Evolutionary conservation across 2,797 vertebrate genomes (phyloP).

Genomic region (Trichosurus vulpecula): DNA sequence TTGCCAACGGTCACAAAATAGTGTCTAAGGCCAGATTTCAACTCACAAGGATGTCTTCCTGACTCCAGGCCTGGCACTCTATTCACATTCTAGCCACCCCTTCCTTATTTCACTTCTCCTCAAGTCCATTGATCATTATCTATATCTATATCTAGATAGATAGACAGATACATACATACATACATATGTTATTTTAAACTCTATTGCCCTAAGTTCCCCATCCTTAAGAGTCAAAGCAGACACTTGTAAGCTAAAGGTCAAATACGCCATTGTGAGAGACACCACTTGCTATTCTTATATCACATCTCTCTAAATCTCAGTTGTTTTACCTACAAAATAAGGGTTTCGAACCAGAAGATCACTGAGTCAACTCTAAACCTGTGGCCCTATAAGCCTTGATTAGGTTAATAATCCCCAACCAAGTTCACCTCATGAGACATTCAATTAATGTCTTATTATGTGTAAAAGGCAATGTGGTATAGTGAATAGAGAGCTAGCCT

Average conservation of each 20-base stretch:
- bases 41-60: background rate
- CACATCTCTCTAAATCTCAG: background rate
- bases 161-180: no score
- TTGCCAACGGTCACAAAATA: background rate
- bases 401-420: background rate
- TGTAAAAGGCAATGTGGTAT: background rate
- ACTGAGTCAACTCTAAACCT: background rate
- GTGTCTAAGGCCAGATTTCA: background rate
- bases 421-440: background rate
- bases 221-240: background rate
- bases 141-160: no score
- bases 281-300: background rate
- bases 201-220: background rate
- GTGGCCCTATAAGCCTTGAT: background rate
- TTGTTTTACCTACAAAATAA: background rate
- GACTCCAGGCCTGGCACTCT: background rate
- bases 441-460: background rate
- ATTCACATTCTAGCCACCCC: background rate
- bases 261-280: background rate
- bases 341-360: background rate
- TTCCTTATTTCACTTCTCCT: background rate
- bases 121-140: background rate
- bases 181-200: background rate
- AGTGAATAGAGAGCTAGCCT: background rate
- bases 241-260: background rate